Evolutionary conservation across 2,113 vertebrate genomes (phyloP).

Genomic region (Sphyrna mokarran): DNA sequence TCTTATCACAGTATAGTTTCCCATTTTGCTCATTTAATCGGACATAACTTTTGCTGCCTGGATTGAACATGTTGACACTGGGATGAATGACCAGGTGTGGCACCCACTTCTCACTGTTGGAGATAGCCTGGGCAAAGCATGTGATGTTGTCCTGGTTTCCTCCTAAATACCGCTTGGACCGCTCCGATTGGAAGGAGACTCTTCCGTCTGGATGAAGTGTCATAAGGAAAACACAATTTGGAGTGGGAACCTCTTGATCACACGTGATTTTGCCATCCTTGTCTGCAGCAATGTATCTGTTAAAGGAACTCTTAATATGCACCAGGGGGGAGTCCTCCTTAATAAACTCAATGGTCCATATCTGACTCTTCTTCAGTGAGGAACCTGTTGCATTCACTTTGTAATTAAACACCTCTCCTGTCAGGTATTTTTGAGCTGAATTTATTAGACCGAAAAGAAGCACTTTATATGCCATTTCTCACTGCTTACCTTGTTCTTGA

Average conservation of each 20-base stretch:
- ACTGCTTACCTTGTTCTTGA: slow-evolving; percentile 12
- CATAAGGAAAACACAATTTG: slow-evolving; percentile 40
- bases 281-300: slow-evolving; percentile 43
- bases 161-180: slow-evolving; percentile 43
- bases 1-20: slow-evolving; percentile 40
- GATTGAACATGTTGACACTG: slow-evolving; percentile 40
- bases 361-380: slow-evolving; percentile 41
- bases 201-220: slow-evolving; percentile 41
- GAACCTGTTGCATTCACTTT: slow-evolving; percentile 42
- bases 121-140: slow-evolving; percentile 42
- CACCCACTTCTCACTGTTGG: slow-evolving; percentile 42
- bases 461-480: slow-evolving; percentile 27
- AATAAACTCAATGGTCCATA: slow-evolving; percentile 42
- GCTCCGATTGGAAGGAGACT: slow-evolving; percentile 42
- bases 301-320: slow-evolving; percentile 40
- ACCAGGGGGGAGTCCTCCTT: slow-evolving; percentile 38
- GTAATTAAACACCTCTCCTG: slow-evolving; percentile 41
- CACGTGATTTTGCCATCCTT: slow-evolving; percentile 43
- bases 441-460: slow-evolving; percentile 42
- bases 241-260: slow-evolving; percentile 40
- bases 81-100: slow-evolving; percentile 42
- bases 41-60: slow-evolving; percentile 39
- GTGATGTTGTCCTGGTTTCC: slow-evolving; percentile 43
- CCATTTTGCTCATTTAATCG: slow-evolving; percentile 39
- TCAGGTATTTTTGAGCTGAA: slow-evolving; percentile 42